Evolutionary conservation across 2,113 vertebrate species (phyloP), one percentile per base, ranked within the genome.

Genomic region (Scolopax mira): DNA sequence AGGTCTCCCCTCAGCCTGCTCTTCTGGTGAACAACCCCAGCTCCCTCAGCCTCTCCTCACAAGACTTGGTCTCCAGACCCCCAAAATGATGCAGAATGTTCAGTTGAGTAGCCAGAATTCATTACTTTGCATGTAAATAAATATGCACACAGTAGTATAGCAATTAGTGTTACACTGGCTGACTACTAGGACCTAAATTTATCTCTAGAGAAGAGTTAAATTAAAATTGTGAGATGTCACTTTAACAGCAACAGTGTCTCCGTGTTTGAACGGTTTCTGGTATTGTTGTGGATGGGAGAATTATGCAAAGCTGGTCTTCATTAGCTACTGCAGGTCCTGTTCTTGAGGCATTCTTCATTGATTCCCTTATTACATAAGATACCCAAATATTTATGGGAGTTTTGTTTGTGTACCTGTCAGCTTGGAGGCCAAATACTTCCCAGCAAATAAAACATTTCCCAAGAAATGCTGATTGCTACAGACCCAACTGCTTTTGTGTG

Each of bases 381-480:
- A 73, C 33, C 30, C 57, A 89, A 75, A 85, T 93, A 70, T 80
- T 89, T 70, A 57, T 80, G 64, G 78, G 55, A 89, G 41, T 57
- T 90, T 77, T 92, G 65, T 72, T 91, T 88, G 27, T 64, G 15
- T 93, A 82, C 79, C 58, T 94, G 46, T 80, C 89, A 87, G 49
- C 52, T 51, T 55, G 51, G 65, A 84, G 37, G 23, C 52, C 65
- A 67, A 79, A 27, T 84, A 55, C 51, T 80, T 92, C 79, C 78
- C 91, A 81, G 58, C 42, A 70, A 77, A 70, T 64, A 65, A 88
- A 88, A 90, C 30, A 33, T 70, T 79, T 82, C 64, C 41, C 48
- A 10, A 71, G 64, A 79, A 85, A 35, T 46, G 60, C 48, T 74
- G 77, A 31, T 88, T 88, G 48, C 39, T 85, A 5, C 24, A 39